Evolutionary conservation across 92 coral and sea anemone species (phyloP).

Genomic region (Bergia sp.): DNA sequence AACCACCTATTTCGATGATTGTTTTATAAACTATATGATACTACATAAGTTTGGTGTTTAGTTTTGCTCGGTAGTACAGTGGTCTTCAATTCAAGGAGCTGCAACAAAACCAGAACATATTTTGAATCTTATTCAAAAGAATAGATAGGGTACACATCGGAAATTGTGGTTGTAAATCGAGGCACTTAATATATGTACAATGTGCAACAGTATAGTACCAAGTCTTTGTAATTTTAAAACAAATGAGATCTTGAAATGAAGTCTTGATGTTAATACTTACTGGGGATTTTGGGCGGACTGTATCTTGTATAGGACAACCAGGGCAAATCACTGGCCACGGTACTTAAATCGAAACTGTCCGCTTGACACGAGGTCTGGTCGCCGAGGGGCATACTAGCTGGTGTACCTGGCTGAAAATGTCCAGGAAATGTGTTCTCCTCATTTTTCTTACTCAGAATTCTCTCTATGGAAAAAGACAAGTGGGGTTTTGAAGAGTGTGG

Average conservation of each 20-base stretch:
- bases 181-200: neutral
- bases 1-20: neutral
- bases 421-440: slow-evolving; percentile 34
- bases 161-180: neutral
- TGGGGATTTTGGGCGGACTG: slow-evolving; percentile 95
- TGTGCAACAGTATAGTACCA: neutral
- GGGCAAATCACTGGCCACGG: slow-evolving; percentile 53
- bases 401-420: neutral
- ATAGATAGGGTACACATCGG: slow-evolving; percentile 1
- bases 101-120: neutral
- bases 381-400: neutral
- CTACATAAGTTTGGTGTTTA: neutral
- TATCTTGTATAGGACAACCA: slow-evolving; percentile 93
- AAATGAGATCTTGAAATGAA: neutral
- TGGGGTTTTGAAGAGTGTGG: slow-evolving; percentile 15
- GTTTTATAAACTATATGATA: neutral
- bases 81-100: neutral
- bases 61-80: neutral
- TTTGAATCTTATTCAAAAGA: neutral
- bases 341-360: neutral
- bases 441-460: slow-evolving; percentile 47
- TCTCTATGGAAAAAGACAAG: slow-evolving; percentile 57
- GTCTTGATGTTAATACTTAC: slow-evolving; percentile 65
- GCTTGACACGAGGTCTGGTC: slow-evolving; percentile 22
- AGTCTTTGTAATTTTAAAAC: neutral